These are phyloP conservation scores for Nematolebias whitei DNA, from an alignment of 2,113 vertebrate species.

Conservation along the genomic window DNA sequence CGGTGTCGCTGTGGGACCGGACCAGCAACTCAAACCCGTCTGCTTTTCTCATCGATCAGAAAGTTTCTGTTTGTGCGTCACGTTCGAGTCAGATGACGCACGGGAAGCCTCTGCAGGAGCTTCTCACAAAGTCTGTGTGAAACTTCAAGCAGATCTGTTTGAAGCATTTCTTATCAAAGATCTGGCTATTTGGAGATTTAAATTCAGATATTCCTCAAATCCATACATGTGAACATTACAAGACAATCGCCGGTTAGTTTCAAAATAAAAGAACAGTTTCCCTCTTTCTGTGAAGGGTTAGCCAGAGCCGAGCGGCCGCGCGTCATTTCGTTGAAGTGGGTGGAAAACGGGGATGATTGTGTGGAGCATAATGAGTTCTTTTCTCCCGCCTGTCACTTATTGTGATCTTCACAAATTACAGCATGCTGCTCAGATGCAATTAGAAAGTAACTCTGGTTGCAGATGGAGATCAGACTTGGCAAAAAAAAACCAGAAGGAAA, in stretches of 20 bases:
- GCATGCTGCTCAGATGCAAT: conserved; percentile 4
- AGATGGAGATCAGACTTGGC: not conserved
- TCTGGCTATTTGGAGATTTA: not conserved
- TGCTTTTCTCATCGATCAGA: conserved; percentile 31
- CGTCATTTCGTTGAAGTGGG: not conserved
- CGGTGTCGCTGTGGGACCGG: not conserved
- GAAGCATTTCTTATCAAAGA: not conserved
- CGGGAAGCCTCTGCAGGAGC: not conserved
- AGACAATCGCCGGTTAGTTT: not conserved
- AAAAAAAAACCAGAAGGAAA: not conserved
- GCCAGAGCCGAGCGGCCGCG: not conserved
- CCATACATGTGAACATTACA: too few relatives aligned
- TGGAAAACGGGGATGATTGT: not conserved
- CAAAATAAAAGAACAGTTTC: not conserved
- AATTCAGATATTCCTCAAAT: too few relatives aligned
- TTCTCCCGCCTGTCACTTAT: conserved; percentile 1
- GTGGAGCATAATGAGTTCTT: not conserved
- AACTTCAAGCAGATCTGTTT: too few relatives aligned
- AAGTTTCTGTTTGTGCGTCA: conserved; percentile 9
- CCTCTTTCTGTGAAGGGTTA: not conserved
- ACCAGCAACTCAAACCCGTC: conserved; percentile 32
- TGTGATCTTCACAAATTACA: conserved; percentile 19
- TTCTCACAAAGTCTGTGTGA: not conserved
- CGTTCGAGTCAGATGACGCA: not conserved
- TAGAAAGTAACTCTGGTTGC: conserved; percentile 2